phyloP scores from a whole-genome alignment of 1,140 invertebrate genomes.

The Achatina immaculata region DNA sequence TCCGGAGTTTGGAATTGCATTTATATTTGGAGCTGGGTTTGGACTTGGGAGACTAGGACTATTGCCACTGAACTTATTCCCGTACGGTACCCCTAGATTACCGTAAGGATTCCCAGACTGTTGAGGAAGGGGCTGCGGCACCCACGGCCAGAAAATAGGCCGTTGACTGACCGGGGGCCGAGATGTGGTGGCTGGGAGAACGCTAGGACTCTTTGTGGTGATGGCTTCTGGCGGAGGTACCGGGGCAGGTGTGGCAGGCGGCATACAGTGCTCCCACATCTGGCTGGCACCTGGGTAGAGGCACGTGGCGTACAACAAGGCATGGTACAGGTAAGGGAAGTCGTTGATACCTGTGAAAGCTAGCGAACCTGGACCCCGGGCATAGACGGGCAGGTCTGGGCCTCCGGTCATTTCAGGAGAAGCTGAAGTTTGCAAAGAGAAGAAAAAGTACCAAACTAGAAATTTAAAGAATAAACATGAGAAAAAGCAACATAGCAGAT shows the following conservation, averaged over 20 bases:
- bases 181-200: neutral
- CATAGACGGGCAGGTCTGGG: conserved; percentile 1
- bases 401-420: conserved; percentile 5
- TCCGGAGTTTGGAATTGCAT: no score
- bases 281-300: neutral
- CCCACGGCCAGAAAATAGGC: neutral
- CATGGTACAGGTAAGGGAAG: neutral
- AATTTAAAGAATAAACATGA: no score
- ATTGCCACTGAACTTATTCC: no score
- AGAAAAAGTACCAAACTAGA: no score
- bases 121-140: neutral
- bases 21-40: no score
- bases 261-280: neutral
- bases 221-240: neutral
- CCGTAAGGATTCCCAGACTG: neutral
- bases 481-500: no score
- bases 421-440: no score
- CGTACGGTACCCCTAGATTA: no score
- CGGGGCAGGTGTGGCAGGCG: neutral
- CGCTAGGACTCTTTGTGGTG: neutral
- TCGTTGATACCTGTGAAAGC: neutral
- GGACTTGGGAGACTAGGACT: no score
- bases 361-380: neutral
- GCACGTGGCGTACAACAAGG: neutral
- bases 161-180: neutral